phyloP scores from a whole-genome alignment of 2,888 invertebrate genomes.

The Eupithecia pulchellata region DNA sequence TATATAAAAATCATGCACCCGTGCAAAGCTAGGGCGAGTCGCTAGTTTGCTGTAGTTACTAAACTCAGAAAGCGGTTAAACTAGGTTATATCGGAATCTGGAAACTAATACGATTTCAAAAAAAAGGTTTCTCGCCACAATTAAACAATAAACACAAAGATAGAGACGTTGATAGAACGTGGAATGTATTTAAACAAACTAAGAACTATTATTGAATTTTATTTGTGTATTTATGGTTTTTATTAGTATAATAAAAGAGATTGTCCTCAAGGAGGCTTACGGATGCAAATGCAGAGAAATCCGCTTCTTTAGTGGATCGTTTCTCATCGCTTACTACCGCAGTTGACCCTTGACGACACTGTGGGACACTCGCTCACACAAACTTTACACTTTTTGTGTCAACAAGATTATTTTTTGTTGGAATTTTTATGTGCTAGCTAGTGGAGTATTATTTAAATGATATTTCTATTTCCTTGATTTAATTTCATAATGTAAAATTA shows the following conservation, averaged over 20 bases:
- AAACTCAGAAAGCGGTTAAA: background rate
- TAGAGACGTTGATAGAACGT: background rate
- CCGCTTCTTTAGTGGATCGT: slow-evolving; percentile 75
- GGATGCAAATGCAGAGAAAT: slow-evolving; percentile 73
- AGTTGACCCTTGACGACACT: slow-evolving; percentile 66
- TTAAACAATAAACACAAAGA: background rate
- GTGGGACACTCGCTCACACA: slow-evolving; percentile 46
- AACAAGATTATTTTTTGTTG: background rate
- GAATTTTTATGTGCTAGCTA: background rate
- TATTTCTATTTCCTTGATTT: background rate
- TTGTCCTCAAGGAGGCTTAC: slow-evolving; percentile 55
- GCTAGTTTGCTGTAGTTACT: too few relatives aligned
- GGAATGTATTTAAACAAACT: slow-evolving; percentile 33
- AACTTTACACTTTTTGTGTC: slow-evolving; percentile 3
- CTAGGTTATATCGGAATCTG: background rate
- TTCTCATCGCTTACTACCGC: slow-evolving; percentile 72
- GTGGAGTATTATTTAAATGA: background rate
- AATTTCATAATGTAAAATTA: background rate
- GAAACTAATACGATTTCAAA: background rate
- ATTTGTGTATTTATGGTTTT: slow-evolving; percentile 57
- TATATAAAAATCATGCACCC: too few relatives aligned
- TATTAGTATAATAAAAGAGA: slow-evolving; percentile 58
- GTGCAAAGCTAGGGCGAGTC: too few relatives aligned
- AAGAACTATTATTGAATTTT: slow-evolving; percentile 51
- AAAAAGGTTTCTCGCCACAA: slow-evolving; percentile 10